Base-by-base conservation (phyloP, 2,888 invertebrate species). In the Drosophila mulleri region DNA sequence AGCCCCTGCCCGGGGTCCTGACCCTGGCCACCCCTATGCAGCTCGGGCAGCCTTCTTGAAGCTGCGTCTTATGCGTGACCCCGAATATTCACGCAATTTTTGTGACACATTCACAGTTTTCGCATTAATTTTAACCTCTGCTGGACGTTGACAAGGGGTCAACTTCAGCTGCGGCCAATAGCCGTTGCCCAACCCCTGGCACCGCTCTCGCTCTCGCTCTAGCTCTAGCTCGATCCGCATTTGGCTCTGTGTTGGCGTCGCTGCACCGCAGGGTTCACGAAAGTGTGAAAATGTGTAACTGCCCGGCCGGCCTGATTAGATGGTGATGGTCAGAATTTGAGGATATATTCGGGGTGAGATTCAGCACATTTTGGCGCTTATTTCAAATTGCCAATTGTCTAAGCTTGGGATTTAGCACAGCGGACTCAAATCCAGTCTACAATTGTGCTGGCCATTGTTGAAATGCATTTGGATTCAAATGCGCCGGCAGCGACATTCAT, bases 41-140 rank as follows among this genome's bases (percentile, higher is more conserved):
- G 47, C 65, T 72, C 26, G 26, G 26, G 26, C 26, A 26, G 60
- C 64, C 69, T 89, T 72, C 88, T 86, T 85, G 71, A 80, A 65
- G 61, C 77, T 66, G 66, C 85, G 73, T 90, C 86, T 86, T 86
- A 88, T 82, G 80, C 81, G 83, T 86, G 86, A 86, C 86, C 86
- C 90, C 86, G 90, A 82, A 87, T 54, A 54, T 86, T 89, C 66
- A 89, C 76, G 90, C 90, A 86, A 88, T 89, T 88, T 82, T 71
- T 70, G 72, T 80, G 80, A 67, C 78, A 83, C 79, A 89, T 89
- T 83, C 88, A 69, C 88, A 83, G 42, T 88, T 75, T 89, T 88
- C 86, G 86, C 86, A 88, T 88, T 89, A 85, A 86, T 88, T 85
- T 76, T 77, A 86, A 89, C 90, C 88, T 85, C 83, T 71, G 78